Percentiles rank a stretch among this genome's conserved stretches.
phyloP scores from a whole-genome alignment of 2,113 vertebrate genomes.

The Bufo gargarizans region DNA sequence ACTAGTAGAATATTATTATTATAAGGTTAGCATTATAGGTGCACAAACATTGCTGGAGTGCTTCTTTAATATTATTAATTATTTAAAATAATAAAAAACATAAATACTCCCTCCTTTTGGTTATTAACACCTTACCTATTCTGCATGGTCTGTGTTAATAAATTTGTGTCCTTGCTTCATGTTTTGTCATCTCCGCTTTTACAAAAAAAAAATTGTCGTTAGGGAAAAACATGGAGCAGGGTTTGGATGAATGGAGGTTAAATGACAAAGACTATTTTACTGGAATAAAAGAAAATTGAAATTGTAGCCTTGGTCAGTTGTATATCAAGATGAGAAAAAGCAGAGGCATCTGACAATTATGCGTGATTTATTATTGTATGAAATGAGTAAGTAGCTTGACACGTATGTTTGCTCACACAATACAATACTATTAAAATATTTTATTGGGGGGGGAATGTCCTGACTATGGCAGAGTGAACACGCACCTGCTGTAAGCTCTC shows the following conservation, averaged over 20 bases:
- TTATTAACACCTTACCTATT: too few species aligned
- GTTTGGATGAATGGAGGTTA: neutral
- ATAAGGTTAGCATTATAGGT: too few species aligned
- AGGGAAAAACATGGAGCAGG: neutral
- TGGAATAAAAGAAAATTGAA: neutral
- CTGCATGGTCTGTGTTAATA: too few species aligned
- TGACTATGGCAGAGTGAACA: too few species aligned
- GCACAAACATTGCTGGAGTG: too few species aligned
- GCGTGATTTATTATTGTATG: neutral
- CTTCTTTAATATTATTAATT: too few species aligned
- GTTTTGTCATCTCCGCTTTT: neutral
- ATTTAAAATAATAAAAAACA: too few species aligned
- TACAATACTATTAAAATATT: neutral
- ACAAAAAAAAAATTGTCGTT: neutral
- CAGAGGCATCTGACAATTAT: neutral
- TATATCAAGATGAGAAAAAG: neutral
- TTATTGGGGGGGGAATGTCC: neutral
- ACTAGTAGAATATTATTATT: too few species aligned
- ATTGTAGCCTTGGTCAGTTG: neutral
- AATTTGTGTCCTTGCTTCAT: neutral
- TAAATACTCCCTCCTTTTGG: too few species aligned
- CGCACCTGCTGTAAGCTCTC: too few species aligned
- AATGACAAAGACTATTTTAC: slow-evolving; percentile 8
- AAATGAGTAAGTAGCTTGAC: neutral
- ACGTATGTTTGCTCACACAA: neutral